Evolutionary conservation across 2,797 vertebrate species (phyloP).

Genomic region (Alauda arvensis): DNA sequence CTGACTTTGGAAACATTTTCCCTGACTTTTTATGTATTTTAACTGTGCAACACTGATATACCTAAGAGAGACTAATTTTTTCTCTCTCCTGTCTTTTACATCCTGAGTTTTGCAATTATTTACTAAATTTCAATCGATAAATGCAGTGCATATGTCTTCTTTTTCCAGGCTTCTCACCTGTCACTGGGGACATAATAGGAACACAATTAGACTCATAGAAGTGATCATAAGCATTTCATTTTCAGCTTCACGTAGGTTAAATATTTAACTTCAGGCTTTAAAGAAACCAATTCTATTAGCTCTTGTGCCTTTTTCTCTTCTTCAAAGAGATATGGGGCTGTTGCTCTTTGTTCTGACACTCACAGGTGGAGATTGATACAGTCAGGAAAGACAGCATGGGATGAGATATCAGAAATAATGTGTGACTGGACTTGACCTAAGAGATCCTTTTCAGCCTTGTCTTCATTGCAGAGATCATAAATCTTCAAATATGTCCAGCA

Average conservation of each 20-base stretch:
- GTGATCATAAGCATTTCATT: neutral
- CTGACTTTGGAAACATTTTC: neutral
- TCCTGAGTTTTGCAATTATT: neutral
- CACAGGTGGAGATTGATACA: neutral
- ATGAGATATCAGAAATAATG: neutral
- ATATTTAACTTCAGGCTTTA: conserved; percentile 17
- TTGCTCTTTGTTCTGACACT: conserved; percentile 13
- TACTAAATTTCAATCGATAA: neutral
- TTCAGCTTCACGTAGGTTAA: neutral
- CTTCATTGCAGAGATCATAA: neutral
- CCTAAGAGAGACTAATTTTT: neutral
- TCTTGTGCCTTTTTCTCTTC: neutral
- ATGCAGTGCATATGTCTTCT: neutral
- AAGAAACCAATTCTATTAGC: neutral
- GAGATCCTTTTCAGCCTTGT: neutral
- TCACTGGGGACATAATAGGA: neutral
- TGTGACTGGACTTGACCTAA: neutral
- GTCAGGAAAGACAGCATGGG: neutral
- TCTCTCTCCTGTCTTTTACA: neutral
- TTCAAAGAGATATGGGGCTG: neutral
- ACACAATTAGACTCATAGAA: neutral
- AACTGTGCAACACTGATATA: neutral
- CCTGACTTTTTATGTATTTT: neutral
- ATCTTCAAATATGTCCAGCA: neutral
- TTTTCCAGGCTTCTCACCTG: neutral